phyloP scores from a whole-genome alignment of 2,888 invertebrate genomes.

The Epinotia brunnichana region DNA sequence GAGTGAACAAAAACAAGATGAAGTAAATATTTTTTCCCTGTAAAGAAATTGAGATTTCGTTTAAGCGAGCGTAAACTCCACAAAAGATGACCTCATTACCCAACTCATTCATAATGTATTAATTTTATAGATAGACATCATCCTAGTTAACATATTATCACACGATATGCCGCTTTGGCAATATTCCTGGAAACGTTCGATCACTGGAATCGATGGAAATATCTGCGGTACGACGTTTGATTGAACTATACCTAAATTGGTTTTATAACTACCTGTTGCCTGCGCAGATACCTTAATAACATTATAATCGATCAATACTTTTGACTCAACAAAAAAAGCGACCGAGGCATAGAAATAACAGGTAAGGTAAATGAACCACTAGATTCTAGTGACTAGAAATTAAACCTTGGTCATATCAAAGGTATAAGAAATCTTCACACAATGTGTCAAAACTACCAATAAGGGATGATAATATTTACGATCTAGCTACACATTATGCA shows the following conservation, averaged over 20 bases:
- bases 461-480: not conserved
- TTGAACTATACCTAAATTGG: not conserved
- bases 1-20: not conserved
- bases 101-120: not conserved
- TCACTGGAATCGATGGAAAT: not conserved
- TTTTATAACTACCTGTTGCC: not conserved
- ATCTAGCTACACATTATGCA: not conserved
- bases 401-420: too few relatives aligned
- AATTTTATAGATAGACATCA: not conserved
- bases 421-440: too few relatives aligned
- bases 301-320: not conserved
- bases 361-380: too few relatives aligned
- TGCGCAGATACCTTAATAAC: not conserved
- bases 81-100: not conserved
- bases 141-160: not conserved
- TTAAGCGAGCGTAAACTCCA: too few relatives aligned
- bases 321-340: not conserved
- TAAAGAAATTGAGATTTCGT: not conserved
- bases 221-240: slow-evolving; percentile 4
- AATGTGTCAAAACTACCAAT: not conserved
- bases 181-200: slow-evolving; percentile 1
- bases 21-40: not conserved
- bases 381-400: too few relatives aligned
- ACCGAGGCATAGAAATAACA: too few relatives aligned
- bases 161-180: not conserved